Base-by-base conservation (phyloP, 2,113 vertebrate genomes). In the Pituophis catenifer region DNA sequence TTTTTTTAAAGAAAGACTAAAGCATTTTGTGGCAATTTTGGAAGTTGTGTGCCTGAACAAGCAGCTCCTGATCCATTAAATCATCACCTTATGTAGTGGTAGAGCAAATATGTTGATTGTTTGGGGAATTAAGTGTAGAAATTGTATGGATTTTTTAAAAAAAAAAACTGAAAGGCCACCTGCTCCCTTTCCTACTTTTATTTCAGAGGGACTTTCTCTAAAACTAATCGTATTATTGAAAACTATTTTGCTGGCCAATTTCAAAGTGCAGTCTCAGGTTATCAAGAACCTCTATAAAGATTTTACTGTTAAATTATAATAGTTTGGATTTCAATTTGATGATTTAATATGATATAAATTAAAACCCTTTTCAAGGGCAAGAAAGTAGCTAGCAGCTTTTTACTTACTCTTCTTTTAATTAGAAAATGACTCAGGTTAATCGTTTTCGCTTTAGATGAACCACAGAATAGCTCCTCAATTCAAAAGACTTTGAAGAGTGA, bases 251-350 rank as follows among this genome's bases (percentile, higher is more conserved):
- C 70, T 44, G 70, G 70, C 33, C 33, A 44, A 81, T 81, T 81
- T 81, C 70, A 21, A 38, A 81, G 75, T 4, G 75, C 33, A 3
- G 33, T 21, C 17, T 38, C 70, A 81, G 15, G 33, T 75, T 81
- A 19, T 17, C 1, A 1, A 81, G 75, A 81, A 38, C 1, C 33
- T 81, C 48, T 91, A 88, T 92, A 88, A 95, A 86, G 44, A 62
- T 95, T 95, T 95, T 96, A 92, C 92, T 94, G 91, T 95, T 94
- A 94, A 97, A 86, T 95, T 96, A 95, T 91, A 57, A 65, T n/a
- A 93, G 24, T 92, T 93, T 96, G 95, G 86, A 90, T 95, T 89
- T 90, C 55, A 94, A 95, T 85, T 95, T 94, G 95, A 95, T 92
- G 92, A 44, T 95, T 96, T 95, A 94, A 93, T 91, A 93, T 19